Conservation (phyloP, 2,113 vertebrate species). For the Irena cyanogastra region DNA sequence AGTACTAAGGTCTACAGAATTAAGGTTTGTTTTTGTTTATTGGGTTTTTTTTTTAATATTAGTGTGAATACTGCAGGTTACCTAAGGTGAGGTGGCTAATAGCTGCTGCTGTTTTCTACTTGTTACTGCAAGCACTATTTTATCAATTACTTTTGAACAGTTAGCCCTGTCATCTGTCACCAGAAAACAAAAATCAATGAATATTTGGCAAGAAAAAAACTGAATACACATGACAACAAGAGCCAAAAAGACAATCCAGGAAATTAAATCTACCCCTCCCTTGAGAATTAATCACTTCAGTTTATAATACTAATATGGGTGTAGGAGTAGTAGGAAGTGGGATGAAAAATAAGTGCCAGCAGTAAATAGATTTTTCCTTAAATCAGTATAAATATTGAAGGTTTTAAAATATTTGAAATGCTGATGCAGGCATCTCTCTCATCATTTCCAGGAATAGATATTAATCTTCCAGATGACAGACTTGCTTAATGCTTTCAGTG, state of each 20-base stretch:
- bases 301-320: background rate
- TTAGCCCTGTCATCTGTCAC: background rate
- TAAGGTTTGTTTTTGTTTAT: background rate
- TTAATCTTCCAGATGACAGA: background rate
- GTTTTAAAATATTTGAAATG: background rate
- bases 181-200: background rate
- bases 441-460: background rate
- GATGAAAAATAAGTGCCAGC: background rate
- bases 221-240: no score
- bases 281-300: background rate
- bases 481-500: slow-evolving; percentile 35
- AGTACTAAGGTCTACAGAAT: background rate
- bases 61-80: background rate
- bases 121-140: background rate
- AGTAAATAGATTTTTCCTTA: background rate
- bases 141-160: background rate
- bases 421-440: slow-evolving; percentile 20
- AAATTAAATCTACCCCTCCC: background rate
- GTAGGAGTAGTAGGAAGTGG: background rate
- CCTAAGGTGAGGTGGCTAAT: background rate
- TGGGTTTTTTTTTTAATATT: background rate
- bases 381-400: background rate
- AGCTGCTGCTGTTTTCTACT: background rate
- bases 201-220: background rate
- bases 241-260: background rate